Evolutionary conservation across 2,888 invertebrate genomes (phyloP), one percentile per base, ranked within the genome.

Genomic region (Ptychoptera contaminata): DNA sequence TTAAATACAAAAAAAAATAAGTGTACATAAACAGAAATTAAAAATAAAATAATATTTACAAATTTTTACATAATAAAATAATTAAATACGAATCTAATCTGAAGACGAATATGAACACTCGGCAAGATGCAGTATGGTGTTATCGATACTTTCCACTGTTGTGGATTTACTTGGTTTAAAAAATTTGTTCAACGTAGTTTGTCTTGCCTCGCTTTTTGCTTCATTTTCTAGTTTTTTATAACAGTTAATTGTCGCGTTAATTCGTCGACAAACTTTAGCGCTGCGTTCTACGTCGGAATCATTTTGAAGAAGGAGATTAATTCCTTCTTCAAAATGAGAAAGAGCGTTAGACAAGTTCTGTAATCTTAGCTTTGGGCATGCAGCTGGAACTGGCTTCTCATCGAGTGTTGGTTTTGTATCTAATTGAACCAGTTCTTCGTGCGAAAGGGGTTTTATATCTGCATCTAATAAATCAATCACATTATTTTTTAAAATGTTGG

Each of bases 391-490:
- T n/a, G 35, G 35, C 12, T 35, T 11, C 11, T 35, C 11, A 35
- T 12, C 35, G 12, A 10, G n/a, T 35, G n/a, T 48, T 36, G 54
- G 53, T 43, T 54, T 56, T 44, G 57, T 46, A 46, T 58, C 46
- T 38, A 55, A 54, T 45, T 45, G 49, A 46, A 42, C 47, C 34
- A 42, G 56, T 54, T 29, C 56, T 44, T 46, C 54, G 51, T 50
- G 55, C 55, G 48, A 55, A 55, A n/a, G 54, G 46, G 30, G 52
- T 49, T 30, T 51, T 51, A 52, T 39, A 52, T 48, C 51, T 49
- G 51, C 34, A 52, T 57, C 51, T 50, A 55, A 47, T 50, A 55
- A 9, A 54, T 50, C 54, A 36, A 51, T 51, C 8, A 52, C 53
- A 47, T 53, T 54, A 45, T 47, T 43, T 31, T 49, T 45, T 32